Evolutionary conservation across 2,113 vertebrate genomes (phyloP), one percentile per base, ranked within the genome.

Genomic region (Syngnathus typhle): DNA sequence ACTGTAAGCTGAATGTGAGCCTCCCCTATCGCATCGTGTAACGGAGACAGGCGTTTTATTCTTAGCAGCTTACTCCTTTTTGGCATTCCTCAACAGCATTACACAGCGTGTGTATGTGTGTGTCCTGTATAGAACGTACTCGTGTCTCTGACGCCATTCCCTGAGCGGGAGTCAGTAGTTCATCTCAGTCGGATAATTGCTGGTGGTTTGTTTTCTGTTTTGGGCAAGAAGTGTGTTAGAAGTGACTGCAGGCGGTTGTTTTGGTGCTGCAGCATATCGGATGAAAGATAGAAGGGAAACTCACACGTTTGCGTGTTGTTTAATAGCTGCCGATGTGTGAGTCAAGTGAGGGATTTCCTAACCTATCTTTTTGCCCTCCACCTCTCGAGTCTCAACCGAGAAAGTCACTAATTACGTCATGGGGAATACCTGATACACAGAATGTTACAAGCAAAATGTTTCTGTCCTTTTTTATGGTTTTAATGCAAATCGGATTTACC

Each of bases 1-100:
- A 73, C 76, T 70, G 74, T 83, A 81, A 81, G 79, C 77, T 80
- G 76, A 85, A 85, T 79, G 79, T 80, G 84, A 88, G 79, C 70
- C 44, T 15, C 65, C 73, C 39, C 70, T 61, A 70, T 82, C 73
- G 70, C 72, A 70, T 73, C 60, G 74, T 59, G 82, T 79, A 75
- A 76, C 69, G 38, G 67, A 80, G 72, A 72, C 79, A 55, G 52
- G 69, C 67, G 12, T 69, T 81, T 85, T 83, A 84, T 87, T 88
- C 78, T 84, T 76, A 73, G 82, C 63, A 51, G 80, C 67, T 75
- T 65, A 71, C 62, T 68, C 74, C 73, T 80, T 32, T 68, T 70
- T 83, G 59, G 72, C 74, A 80, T 78, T 81, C 72, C 80, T 78
- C n/a, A 51, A 78, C 81, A 76, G 69, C 66, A 66, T 61, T 73